A percentile compares a stretch with the other conserved stretches of the same genome.
Evolutionary conservation across 2,888 invertebrate genomes (phyloP).

Genomic region (Drosophila nr. medialis): DNA sequence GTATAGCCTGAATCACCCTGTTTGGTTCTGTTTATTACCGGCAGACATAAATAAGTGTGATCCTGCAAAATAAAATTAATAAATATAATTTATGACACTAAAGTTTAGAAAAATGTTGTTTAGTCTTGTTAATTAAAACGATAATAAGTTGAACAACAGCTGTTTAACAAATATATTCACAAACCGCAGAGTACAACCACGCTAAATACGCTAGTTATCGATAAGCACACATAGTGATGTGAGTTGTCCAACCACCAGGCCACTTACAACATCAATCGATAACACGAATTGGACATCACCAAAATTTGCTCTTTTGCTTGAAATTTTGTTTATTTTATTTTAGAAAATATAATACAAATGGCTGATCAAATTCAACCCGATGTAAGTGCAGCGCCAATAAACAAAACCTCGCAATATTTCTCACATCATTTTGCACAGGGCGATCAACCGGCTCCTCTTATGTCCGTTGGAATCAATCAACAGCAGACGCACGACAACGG

Average conservation of each 20-base stretch:
- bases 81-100: not conserved
- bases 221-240: constrained; percentile 14
- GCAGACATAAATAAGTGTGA: not conserved
- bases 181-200: constrained; percentile 15
- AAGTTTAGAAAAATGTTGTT: not conserved
- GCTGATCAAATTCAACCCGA: constrained; percentile 76
- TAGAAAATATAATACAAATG: constrained; percentile 63
- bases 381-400: constrained; percentile 51
- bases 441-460: constrained; percentile 85
- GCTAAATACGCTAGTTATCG: constrained; percentile 27
- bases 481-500: constrained; percentile 74
- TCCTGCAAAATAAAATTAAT: not conserved
- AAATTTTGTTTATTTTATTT: constrained; percentile 51
- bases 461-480: constrained; percentile 85
- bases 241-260: not conserved
- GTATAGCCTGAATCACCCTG: constrained; percentile 42
- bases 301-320: constrained; percentile 58
- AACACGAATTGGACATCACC: constrained; percentile 35
- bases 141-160: not conserved
- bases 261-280: constrained; percentile 28
- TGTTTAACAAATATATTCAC: not conserved
- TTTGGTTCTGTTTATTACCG: constrained; percentile 25
- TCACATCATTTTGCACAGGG: constrained; percentile 34
- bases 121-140: not conserved
- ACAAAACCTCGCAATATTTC: not conserved